Percentiles rank a stretch among this genome's conserved stretches.
Conservation (phyloP, 2,888 invertebrate genomes). For the Elgonia sp. region DNA sequence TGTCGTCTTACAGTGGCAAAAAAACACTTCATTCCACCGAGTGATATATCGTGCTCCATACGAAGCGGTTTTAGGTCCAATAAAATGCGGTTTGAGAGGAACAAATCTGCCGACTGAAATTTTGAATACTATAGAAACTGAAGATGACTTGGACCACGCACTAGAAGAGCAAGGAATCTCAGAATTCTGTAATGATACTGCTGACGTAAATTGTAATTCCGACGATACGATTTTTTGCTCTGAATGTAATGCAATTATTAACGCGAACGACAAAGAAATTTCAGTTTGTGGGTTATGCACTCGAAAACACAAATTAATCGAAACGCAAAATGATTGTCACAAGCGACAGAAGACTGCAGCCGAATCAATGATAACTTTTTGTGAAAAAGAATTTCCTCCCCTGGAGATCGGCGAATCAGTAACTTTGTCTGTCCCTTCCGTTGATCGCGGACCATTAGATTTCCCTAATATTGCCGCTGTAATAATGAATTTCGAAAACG, state of each 20-base stretch:
- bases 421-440: neutral
- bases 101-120: constrained; percentile 1
- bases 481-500: neutral
- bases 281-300: neutral
- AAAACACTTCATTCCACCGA: constrained; percentile 20
- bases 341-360: constrained; percentile 4
- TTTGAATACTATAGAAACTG: neutral
- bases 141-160: neutral
- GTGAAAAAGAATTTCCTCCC: neutral
- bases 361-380: constrained; percentile 18
- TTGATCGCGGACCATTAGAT: neutral
- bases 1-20: too few relatives aligned
- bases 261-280: neutral
- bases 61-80: constrained; percentile 13
- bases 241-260: constrained; percentile 4
- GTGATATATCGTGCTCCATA: constrained; percentile 17
- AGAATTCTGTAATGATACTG: too few relatives aligned
- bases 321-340: neutral
- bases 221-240: neutral
- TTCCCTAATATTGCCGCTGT: neutral
- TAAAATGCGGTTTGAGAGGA: constrained; percentile 9
- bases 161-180: neutral
- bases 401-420: neutral
- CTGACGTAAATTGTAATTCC: too few relatives aligned
- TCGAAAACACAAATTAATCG: neutral